These are phyloP conservation scores for Hoplodrina blanda DNA, from an alignment of 2,888 invertebrate species.

Conservation along the genomic window DNA sequence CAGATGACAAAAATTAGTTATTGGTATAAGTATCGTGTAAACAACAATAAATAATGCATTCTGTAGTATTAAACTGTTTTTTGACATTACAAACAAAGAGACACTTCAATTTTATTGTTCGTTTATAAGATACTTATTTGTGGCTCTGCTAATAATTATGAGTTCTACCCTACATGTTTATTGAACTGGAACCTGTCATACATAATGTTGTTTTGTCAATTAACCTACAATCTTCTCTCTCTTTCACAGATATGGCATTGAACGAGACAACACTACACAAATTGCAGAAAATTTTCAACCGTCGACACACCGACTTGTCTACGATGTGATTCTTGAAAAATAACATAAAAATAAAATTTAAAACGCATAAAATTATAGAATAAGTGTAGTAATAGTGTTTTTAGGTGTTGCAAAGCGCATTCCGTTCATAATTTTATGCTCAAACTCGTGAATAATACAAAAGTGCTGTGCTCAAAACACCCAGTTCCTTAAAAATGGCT, in stretches of 20 bases:
- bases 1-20: too few species aligned
- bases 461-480: slow-evolving; percentile 66
- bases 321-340: slow-evolving; percentile 61
- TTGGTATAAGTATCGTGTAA: too few species aligned
- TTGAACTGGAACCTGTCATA: slow-evolving; percentile 61
- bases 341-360: slow-evolving; percentile 33
- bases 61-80: too few species aligned
- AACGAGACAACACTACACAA: slow-evolving; percentile 63
- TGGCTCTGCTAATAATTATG: slow-evolving; percentile 29
- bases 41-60: too few species aligned
- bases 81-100: too few species aligned
- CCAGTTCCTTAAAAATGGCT: slow-evolving; percentile 81
- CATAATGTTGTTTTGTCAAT: slow-evolving; percentile 73
- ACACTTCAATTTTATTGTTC: too few species aligned
- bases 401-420: slow-evolving; percentile 49
- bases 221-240: slow-evolving; percentile 74
- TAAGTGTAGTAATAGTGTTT: slow-evolving; percentile 54
- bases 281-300: slow-evolving; percentile 64
- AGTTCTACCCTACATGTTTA: slow-evolving; percentile 60
- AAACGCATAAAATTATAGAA: slow-evolving; percentile 15
- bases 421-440: slow-evolving; percentile 68
- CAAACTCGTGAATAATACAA: slow-evolving; percentile 56
- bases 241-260: slow-evolving; percentile 78
- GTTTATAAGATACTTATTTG: neutral
- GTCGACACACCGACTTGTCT: slow-evolving; percentile 65